Conservation (phyloP, 2,888 invertebrate genomes). For the Oeneis ivallda region DNA sequence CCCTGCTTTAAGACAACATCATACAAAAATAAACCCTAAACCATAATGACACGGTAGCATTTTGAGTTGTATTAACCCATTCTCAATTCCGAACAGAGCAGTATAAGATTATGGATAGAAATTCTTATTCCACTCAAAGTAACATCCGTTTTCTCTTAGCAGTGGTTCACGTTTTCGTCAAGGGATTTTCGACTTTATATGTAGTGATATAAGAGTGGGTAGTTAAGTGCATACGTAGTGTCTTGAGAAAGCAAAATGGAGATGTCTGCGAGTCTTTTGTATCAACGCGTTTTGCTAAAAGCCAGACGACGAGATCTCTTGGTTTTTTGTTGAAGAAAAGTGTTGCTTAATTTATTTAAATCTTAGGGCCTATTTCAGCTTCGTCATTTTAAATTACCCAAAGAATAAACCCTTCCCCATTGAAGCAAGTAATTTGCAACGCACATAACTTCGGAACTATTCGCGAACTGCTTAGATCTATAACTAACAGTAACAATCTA, state of each 20-base stretch:
- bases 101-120: conserved; percentile 71
- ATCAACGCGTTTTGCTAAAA: conserved; percentile 51
- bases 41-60: conserved; percentile 32
- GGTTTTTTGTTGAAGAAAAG: not conserved
- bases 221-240: conserved; percentile 41
- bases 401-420: no score
- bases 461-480: no score
- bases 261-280: conserved; percentile 54
- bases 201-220: not conserved
- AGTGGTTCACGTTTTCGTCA: conserved; percentile 59
- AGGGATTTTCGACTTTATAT: conserved; percentile 29
- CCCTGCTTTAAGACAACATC: conserved; percentile 47
- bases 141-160: conserved; percentile 76
- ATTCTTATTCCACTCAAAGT: conserved; percentile 79
- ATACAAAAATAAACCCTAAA: conserved; percentile 44
- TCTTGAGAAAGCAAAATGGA: conserved; percentile 48
- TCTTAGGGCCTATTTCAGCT: not conserved
- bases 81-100: conserved; percentile 64
- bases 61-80: conserved; percentile 30
- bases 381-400: no score
- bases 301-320: conserved; percentile 44
- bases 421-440: no score
- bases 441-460: no score
- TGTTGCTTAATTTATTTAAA: conserved; percentile 5
- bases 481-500: no score